Evolutionary conservation across 2,797 vertebrate species (phyloP).

Genomic region (Sebastes cheni): DNA sequence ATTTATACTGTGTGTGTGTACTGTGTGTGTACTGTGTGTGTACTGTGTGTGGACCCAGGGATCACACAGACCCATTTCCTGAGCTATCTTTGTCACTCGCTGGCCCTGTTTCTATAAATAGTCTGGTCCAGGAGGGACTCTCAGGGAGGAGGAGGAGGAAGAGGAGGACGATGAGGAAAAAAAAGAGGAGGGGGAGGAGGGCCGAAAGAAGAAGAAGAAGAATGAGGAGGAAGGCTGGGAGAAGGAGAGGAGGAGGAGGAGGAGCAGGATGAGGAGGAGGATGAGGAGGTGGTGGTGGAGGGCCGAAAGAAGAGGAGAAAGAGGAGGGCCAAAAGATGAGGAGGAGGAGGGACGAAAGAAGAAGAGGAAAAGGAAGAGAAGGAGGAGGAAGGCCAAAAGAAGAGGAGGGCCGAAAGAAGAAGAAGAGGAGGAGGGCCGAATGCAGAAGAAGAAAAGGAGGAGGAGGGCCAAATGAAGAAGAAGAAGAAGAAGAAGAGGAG

Average conservation of each 20-base stretch:
- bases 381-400: no score
- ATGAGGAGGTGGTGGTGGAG: not conserved
- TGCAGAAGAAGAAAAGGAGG: no score
- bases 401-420: no score
- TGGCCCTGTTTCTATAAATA: constrained; percentile 75
- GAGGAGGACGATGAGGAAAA: not conserved
- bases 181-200: no score
- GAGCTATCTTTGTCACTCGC: constrained; percentile 70
- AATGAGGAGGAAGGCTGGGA: no score
- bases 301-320: not conserved
- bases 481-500: no score
- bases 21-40: no score
- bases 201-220: no score
- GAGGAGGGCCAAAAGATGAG: not conserved
- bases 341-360: not conserved
- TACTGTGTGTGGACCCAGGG: constrained; percentile 34
- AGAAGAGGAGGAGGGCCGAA: not conserved
- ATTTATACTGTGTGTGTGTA: not conserved
- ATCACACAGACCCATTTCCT: constrained; percentile 78
- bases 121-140: constrained; percentile 45
- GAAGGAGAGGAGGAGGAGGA: constrained; percentile 20
- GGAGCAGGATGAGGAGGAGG: not conserved
- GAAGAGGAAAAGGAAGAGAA: not conserved
- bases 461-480: no score
- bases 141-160: not conserved